Conservation (phyloP, 2,888 invertebrate species). For the Phania funesta region DNA sequence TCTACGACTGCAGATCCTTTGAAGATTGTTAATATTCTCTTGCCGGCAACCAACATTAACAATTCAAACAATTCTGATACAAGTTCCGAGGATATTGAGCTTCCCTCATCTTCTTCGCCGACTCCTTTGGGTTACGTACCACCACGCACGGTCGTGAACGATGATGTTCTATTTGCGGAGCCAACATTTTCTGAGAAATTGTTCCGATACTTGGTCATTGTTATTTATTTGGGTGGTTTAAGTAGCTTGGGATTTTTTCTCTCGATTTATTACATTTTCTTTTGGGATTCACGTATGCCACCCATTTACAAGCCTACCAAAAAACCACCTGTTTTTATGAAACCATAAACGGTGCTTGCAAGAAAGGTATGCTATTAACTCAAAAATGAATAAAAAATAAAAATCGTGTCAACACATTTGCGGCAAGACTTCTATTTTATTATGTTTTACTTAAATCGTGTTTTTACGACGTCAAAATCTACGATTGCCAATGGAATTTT, state of each 20-base stretch:
- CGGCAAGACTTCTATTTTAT: no score
- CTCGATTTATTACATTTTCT: conserved; percentile 79
- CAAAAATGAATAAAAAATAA: background rate
- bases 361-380: background rate
- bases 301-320: conserved; percentile 77
- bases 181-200: conserved; percentile 76
- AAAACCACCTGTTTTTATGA: conserved; percentile 69
- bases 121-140: conserved; percentile 36
- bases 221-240: conserved; percentile 77
- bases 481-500: no score
- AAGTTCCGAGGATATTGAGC: conserved; percentile 13
- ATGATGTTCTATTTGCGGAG: conserved; percentile 73
- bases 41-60: conserved; percentile 3
- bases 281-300: conserved; percentile 80
- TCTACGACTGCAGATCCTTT: conserved; percentile 29
- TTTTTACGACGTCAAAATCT: no score
- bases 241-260: conserved; percentile 78
- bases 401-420: no score
- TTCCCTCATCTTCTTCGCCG: background rate
- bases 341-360: conserved; percentile 40
- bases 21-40: conserved; percentile 48
- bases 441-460: no score
- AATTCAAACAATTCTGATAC: background rate
- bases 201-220: conserved; percentile 76
- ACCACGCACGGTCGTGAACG: conserved; percentile 55